These are phyloP conservation scores for Phrynocephalus vlangalii DNA, from an alignment of 2,797 vertebrate genomes.

Conservation along the genomic window DNA sequence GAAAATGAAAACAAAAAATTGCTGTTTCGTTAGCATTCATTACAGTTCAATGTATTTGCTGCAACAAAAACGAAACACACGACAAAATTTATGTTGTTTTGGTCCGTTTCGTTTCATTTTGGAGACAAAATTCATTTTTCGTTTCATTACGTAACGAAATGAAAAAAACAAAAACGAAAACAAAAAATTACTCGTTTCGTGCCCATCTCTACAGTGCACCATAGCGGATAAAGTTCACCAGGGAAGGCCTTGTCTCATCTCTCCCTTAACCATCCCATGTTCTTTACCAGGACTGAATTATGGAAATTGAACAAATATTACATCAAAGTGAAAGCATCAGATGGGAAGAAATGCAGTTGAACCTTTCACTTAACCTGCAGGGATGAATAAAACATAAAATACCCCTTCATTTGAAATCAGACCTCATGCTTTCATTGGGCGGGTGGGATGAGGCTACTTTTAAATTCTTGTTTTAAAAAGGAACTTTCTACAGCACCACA, in stretches of 20 bases:
- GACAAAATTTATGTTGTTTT: too few species aligned
- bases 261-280: background rate
- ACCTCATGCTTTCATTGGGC: conserved; percentile 9
- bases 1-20: too few species aligned
- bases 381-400: conserved; percentile 40
- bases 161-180: too few species aligned
- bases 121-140: too few species aligned
- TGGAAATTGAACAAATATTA: conserved; percentile 39
- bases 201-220: too few species aligned
- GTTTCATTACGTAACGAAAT: too few species aligned
- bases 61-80: too few species aligned
- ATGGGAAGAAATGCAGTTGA: conserved; percentile 19
- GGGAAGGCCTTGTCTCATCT: background rate
- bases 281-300: conserved; percentile 21
- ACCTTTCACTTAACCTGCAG: conserved; percentile 35
- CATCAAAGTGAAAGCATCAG: conserved; percentile 25
- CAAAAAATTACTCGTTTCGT: too few species aligned
- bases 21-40: too few species aligned
- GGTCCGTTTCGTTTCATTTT: too few species aligned
- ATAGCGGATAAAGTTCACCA: conserved; percentile 12
- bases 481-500: conserved; percentile 29
- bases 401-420: conserved; percentile 12
- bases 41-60: too few species aligned
- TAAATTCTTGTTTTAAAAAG: background rate
- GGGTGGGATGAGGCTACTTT: conserved; percentile 11